These are phyloP conservation scores for Hetaerina titia DNA, from an alignment of 2,888 invertebrate species.

Conservation along the genomic window DNA sequence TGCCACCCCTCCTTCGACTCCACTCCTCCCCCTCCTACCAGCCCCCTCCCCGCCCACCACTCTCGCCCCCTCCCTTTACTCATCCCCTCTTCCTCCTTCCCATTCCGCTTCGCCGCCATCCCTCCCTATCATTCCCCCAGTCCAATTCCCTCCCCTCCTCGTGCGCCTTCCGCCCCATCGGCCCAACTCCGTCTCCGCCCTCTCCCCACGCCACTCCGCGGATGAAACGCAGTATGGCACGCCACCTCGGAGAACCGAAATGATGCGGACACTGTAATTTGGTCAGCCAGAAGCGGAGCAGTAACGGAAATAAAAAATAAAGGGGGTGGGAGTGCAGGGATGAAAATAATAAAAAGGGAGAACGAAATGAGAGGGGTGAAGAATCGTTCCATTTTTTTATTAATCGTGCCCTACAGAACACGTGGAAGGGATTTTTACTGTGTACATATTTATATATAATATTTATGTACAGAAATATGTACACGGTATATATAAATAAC, in stretches of 20 bases:
- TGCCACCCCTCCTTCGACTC: not conserved
- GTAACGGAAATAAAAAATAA: slow-evolving; percentile 23
- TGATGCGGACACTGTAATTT: slow-evolving; percentile 52
- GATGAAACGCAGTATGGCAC: slow-evolving; percentile 1
- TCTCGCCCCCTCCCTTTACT: not conserved
- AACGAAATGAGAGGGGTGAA: not conserved
- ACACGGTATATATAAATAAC: no score
- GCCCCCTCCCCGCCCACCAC: not conserved
- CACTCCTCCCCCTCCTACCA: not conserved
- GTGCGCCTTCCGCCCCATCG: not conserved
- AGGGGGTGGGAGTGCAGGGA: not conserved
- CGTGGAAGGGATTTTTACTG: not conserved
- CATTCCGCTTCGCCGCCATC: no score
- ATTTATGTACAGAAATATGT: no score
- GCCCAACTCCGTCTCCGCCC: no score
- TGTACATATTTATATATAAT: not conserved
- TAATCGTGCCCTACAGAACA: not conserved
- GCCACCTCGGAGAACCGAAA: not conserved
- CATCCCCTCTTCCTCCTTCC: not conserved
- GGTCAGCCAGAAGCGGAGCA: slow-evolving; percentile 17
- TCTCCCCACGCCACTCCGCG: not conserved
- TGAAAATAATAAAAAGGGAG: not conserved
- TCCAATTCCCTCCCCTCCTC: not conserved
- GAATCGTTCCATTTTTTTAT: not conserved
- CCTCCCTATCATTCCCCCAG: not conserved